Base-by-base conservation (phyloP, 2,888 invertebrate species). In the Eremobia ochroleuca region DNA sequence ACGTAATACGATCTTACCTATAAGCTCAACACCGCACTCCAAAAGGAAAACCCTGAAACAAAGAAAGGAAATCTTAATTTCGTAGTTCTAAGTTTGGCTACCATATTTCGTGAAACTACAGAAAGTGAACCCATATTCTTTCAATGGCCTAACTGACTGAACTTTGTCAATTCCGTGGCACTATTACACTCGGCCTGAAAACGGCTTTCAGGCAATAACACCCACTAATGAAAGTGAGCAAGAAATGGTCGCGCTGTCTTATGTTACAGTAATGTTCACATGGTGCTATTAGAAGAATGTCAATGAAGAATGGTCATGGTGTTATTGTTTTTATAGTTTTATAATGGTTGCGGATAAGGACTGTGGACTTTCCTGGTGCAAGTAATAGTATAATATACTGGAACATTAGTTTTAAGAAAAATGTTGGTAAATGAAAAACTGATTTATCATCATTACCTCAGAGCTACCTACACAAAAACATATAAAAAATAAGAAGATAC, bases 181-280 rank as follows among this genome's bases (percentile, higher is more conserved):
- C 82, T 86, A 88, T 90, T 87, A 89, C 82, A 76, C 67, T 76
- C 66, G 74, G 79, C 49, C 76, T 76, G 73, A 76, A 84, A 85
- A 87, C 72, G 80, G 77, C 81, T 84, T 74, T 81, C 81, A 88
- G 86, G 88, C 89, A 91, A 92, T 94, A 93, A 92, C 92, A 89
- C 83, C 79, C 83, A 86, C 90, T 94, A 94, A 94, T 94, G 92
- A 94, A 93, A 94, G 89, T 91, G 88, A 90, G 91, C 92, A 93
- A 93, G 92, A 91, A 93, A 92, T 87, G 72, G 81, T 78, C 78
- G 66, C 85, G 86, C 80, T 85, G 87, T 87, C 88, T 92, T 87
- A 85, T 77, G 82, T 87, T 87, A 88, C 82, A 82, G 77, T 84
- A 82, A 82, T 79, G 40, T 73, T n/a, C n/a, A 73, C 85, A 86